phyloP scores from a whole-genome alignment of 2,113 vertebrate species.

The Hydrochoerus hydrochaeris region DNA sequence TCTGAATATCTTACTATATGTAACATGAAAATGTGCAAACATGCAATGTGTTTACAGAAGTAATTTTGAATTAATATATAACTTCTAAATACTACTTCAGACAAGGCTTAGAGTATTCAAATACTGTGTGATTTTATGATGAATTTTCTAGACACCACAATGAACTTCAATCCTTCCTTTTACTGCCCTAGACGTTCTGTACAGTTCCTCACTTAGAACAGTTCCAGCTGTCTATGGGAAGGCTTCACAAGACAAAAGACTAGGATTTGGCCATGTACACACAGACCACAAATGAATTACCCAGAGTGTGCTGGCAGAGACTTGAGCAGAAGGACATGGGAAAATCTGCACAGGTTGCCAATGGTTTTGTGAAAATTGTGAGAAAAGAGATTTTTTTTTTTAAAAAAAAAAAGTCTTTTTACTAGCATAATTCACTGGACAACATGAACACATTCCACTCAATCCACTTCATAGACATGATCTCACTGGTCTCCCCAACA shows the following conservation, averaged over 20 bases:
- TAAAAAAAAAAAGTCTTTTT: constrained; percentile 41
- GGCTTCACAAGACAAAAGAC: constrained; percentile 59
- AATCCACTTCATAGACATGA: constrained; percentile 77
- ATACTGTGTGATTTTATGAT: not conserved
- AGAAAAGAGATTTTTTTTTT: constrained; percentile 46
- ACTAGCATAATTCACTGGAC: constrained; percentile 65
- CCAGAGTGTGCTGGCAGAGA: constrained; percentile 69
- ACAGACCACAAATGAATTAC: constrained; percentile 71
- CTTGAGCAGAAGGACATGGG: constrained; percentile 72
- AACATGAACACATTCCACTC: constrained; percentile 76
- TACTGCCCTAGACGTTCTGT: constrained; percentile 39
- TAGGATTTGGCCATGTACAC: constrained; percentile 61
- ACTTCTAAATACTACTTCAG: not conserved
- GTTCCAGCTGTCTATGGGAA: constrained; percentile 61
- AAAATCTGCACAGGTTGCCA: constrained; percentile 74
- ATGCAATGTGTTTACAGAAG: not conserved
- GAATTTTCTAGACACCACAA: constrained; percentile 3
- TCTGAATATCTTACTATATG: not conserved
- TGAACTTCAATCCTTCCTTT: constrained; percentile 48
- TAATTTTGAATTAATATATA: constrained; percentile 24
- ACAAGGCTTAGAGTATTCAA: constrained; percentile 10
- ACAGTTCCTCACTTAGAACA: constrained; percentile 34
- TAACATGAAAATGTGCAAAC: constrained; percentile 18
- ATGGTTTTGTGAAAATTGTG: constrained; percentile 67
- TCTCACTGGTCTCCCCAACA: constrained; percentile 80